Evolutionary conservation across 2,888 invertebrate species (phyloP), one percentile per base, ranked within the genome.

Genomic region (Mellilla xanthometata): DNA sequence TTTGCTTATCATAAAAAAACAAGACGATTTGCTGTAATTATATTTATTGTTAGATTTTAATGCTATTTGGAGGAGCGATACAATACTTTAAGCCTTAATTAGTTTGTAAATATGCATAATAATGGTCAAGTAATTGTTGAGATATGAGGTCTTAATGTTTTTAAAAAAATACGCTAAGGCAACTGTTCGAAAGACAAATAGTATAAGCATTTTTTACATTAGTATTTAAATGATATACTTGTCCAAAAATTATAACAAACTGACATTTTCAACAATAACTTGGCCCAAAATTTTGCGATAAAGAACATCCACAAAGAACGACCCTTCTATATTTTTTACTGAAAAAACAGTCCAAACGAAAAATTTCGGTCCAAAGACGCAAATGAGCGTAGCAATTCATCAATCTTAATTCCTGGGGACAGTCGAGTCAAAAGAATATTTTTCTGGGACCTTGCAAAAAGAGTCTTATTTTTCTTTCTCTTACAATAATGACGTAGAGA

Each of bases 371-470:
- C 52, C 40, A 45, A 51, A 47, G 54, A 49, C 54, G 62, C 56
- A 58, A 66, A 54, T 56, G 56, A 58, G 56, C 68, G 58, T 40
- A 57, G 68, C 56, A 65, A 76, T 68, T 65, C 65, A 73, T 80
- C 79, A 80, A 78, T 79, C 79, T 76, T 75, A 72, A 81, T 80
- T 80, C 70, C 42, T 59, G 36, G 54, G 61, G 77, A 77, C 78
- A 72, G 66, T 58, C 57, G 61, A 71, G 68, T 76, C 72, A 75
- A 78, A 80, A 77, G 70, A 76, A 66, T 68, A 70, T 77, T 77
- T 76, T 74, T 60, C 52, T 59, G 59, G 56, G 58, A 56, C 61
- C 53, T 64, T 58, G 61, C 54, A 53, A 56, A 39, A 54, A 56
- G 42, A 58, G 68, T 66, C 62, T 71, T 74, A 73, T 73, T 56